A percentile compares a stretch with the other conserved stretches of the same genome.
phyloP scores from a whole-genome alignment of 2,797 vertebrate genomes.

The Hydrocynus forskahlii region DNA sequence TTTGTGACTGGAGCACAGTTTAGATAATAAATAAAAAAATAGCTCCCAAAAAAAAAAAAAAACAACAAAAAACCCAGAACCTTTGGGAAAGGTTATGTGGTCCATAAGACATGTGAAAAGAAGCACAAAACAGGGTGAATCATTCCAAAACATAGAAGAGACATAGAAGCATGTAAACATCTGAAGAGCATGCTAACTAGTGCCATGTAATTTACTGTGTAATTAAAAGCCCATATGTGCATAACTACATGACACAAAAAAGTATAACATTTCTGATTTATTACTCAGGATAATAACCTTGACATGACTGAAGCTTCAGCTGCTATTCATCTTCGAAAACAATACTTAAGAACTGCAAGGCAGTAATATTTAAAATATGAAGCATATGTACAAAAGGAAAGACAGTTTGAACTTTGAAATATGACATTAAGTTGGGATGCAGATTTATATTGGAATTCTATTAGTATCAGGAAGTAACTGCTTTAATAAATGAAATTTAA shows the following conservation, averaged over 20 bases:
- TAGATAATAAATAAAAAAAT: neutral
- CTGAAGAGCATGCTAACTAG: neutral
- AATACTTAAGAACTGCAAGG: constrained; percentile 4
- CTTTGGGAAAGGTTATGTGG: neutral
- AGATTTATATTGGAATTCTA: no score
- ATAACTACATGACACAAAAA: neutral
- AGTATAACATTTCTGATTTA: constrained; percentile 29
- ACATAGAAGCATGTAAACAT: neutral
- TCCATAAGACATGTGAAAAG: neutral
- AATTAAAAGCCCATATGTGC: neutral
- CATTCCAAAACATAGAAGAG: neutral
- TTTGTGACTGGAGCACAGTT: neutral
- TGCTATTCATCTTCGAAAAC: neutral
- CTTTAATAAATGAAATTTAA: no score
- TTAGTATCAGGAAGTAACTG: no score
- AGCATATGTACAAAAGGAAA: constrained; percentile 19
- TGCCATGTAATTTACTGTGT: neutral
- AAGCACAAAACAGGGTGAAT: neutral
- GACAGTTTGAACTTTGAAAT: neutral
- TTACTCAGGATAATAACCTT: constrained; percentile 25
- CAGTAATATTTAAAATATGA: constrained; percentile 7
- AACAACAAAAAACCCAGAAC: no score
- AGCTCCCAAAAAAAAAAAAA: neutral
- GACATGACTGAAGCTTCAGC: neutral
- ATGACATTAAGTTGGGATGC: neutral